Base-by-base conservation (phyloP, 1,140 invertebrate species). In the Holotrichia oblita region DNA sequence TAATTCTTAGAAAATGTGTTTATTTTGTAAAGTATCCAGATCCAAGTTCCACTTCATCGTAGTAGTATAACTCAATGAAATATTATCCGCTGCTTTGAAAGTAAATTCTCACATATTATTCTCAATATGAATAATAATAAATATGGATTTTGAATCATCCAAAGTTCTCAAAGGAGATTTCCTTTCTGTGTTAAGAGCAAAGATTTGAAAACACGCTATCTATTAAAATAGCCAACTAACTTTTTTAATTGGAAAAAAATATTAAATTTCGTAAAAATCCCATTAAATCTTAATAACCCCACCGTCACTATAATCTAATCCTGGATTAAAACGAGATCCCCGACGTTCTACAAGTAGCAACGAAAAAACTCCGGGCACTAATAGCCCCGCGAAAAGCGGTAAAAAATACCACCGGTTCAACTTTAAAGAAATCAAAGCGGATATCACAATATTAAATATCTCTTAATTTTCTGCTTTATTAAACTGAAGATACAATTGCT, bases 381-480 rank as follows among this genome's bases (percentile, higher is more conserved):
- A 34, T 10, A 34, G 17, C 61, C 12, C 61, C 27, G 22, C 61
- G 27, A 9, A 20, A 69, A 69, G 12, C 8, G 61, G 20, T 69
- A 27, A 69, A 69, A 69, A 69, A 69, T 69, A 69, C 22, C 61
- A 27, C 22, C 22, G 61, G 61, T 69, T 34, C 61, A 69, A 69
- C 22, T 69, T 69, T 69, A 69, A 69, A 69, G 61, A 69, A 69
- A 69, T 69, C 61, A 69, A 69, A 27, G 22, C 22, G 81, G 78
- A 81, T 79, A 79, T 81, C 73, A 82, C 80, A 74, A 80, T 82
- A 81, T 83, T 80, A 81, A 82, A 81, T 81, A 82, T 82, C 82
- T 81, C 78, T 81, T 79, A 81, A 83, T 83, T 81, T 83, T 83
- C 80, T 77, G 73, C 76, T 81, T 79, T 81, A 82, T 83, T 82